Evolutionary conservation across 1,140 invertebrate species (phyloP), one percentile per base, ranked within the genome.

Genomic region (Drosophila nebulosa): DNA sequence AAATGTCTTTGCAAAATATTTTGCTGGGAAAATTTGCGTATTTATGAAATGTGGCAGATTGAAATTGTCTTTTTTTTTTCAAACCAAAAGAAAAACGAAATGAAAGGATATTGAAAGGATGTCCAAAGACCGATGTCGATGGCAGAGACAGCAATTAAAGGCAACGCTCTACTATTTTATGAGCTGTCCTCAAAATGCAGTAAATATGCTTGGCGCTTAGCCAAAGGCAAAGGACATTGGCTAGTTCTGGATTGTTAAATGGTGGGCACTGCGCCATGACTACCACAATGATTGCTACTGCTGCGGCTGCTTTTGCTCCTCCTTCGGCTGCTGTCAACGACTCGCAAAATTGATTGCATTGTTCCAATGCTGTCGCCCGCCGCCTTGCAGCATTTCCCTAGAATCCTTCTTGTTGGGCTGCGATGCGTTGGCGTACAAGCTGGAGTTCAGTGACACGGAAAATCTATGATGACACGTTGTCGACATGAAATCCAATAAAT

Each of bases 1-100:
- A 86, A 85, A 70, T 75, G 63, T 75, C 67, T 71, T 81, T 70
- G 70, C 78, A 75, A 66, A 78, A 74, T 75, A 86, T 85, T 78
- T 21, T 83, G 71, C 69, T 68, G 39, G 42, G 64, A n/a, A 73
- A 70, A 83, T 88, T 88, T 88, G 79, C 84, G 65, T 88, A 79
- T 80, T 85, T 85, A 85, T 79, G 64, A 76, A 74, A 22, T 50
- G 64, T 68, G 68, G 39, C 78, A 83, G 65, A 88, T 88, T 83
- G 78, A 69, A 88, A 62, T 7, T 76, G 66, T 73, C 57, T 22
- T 7, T 7, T 24, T 2, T 9, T 5, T 16, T 35, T 4, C 9
- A 30, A 62, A 16, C 10, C 2, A n/a, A 7, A 12, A 12, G 7
- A 32, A 32, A 10, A 32, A 32, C 10, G 3, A 42, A 22, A n/a